Evolutionary conservation across 2,888 invertebrate genomes (phyloP), one percentile per base, ranked within the genome.

Genomic region (Strigamia crassipes): DNA sequence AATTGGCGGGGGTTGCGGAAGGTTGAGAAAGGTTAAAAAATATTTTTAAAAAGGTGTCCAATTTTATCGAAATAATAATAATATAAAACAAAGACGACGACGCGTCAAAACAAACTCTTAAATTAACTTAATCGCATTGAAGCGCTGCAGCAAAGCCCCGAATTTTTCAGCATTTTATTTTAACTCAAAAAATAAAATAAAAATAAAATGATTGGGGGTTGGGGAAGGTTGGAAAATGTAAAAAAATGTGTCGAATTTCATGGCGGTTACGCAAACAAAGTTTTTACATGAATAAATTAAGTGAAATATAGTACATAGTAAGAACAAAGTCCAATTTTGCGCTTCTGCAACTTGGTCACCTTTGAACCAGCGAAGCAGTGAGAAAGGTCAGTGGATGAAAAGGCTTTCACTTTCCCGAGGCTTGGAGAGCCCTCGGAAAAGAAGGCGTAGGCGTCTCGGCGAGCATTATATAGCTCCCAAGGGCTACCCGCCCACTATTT

Each of bases 391-490:
- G 73, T 31, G 73, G 73, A 31, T 73, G 73, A 73, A 73, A 31
- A 12, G 23, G 10, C 73, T 73, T 73, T 73, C 73, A 23, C 27
- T 73, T 73, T 73, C 15, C 0, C n/a, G 13, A 27, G 4, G 73
- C 1, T 73, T 73, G 23, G 31, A 73, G 73, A 73, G 73, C 31
- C 73, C 73, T 23, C 31, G 23, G 73, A 73, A 73, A 51, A 73
- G 73, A 73, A 73, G 73, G 73, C 73, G 73, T 73, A 31, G 73
- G 73, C n/a, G n/a, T n/a, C n/a, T n/a, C n/a, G n/a, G n/a, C 73
- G 73, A 15, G 73, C 73, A 73, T 73, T 73, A 73, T 31, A 73
- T 73, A 27, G 73, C 31, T 73, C 73, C 73, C 73, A 73, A 73
- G 31, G 73, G 73, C 31, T 27, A 73, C 73, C 73, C 73, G 73